Base-by-base conservation (phyloP, 2,888 invertebrate species). In the Pachliopta kotzebuea region DNA sequence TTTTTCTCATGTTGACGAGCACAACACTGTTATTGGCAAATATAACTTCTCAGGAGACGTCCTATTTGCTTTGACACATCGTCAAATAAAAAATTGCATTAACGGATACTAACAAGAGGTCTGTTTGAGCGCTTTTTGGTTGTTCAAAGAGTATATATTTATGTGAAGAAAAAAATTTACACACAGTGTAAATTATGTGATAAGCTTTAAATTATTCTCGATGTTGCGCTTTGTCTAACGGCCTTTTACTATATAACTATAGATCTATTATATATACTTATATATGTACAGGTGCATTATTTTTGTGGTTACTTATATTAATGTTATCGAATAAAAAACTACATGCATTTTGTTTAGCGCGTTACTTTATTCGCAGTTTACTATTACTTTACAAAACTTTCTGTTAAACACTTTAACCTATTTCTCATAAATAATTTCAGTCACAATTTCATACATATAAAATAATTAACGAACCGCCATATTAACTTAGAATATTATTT, bases 181-280 rank as follows among this genome's bases (percentile, higher is more conserved):
- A 82, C 79, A 64, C 70, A 72, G 79, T 78, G 84, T 83, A 80
- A 80, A 78, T 80, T 76, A 76, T 83, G 81, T 84, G 81, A 88
- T 88, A 85, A 89, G 88, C 89, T 89, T 90, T 90, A 91, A 90
- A 88, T 89, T 89, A 88, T 90, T 90, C 84, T 86, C 87, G 76
- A 83, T 74, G 76, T 80, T 81, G 72, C 75, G 76, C 77, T 74
- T 71, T 71, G 69, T 73, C 68, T 56, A 70, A 71, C 73, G 69
- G 77, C 80, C 79, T 75, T 58, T 49, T 54, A 58, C 37, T 54
- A 61, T 26, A 26, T 50, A 54, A 54, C 18, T 42, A 56, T 58
- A 65, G 54, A 61, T 49, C 76, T 76, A 73, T 86, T 81, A n/a
- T n/a, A n/a, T n/a, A n/a, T 83, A 81, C 78, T 81, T 80, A 45